Conservation (phyloP, 2,888 invertebrate species). For the Dioctria rufipes region DNA sequence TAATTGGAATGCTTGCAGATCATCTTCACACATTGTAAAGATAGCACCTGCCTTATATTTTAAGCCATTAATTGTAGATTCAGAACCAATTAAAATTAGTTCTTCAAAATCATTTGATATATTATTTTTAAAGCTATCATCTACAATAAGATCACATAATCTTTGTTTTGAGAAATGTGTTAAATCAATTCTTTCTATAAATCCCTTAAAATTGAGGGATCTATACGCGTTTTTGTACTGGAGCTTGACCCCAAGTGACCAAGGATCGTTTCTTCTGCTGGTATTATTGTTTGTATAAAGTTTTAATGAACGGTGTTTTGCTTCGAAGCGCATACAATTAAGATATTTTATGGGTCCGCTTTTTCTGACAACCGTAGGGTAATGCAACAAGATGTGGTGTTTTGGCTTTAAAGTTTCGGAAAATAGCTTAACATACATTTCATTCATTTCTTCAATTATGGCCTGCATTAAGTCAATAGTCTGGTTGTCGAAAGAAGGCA, state of each 20-base stretch:
- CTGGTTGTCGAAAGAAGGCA: not conserved
- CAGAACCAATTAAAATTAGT: not conserved
- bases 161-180: not conserved
- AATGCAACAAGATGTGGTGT: not conserved
- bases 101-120: slow-evolving; percentile 7
- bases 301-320: not conserved
- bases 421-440: not conserved
- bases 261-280: not conserved
- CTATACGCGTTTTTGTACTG: not conserved
- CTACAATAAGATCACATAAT: not conserved
- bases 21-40: not conserved
- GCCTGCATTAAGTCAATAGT: not conserved
- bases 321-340: slow-evolving; percentile 1
- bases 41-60: not conserved
- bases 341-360: slow-evolving; percentile 1
- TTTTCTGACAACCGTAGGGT: not conserved
- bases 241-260: not conserved
- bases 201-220: not conserved
- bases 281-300: slow-evolving; percentile 1
- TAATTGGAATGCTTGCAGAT: not conserved
- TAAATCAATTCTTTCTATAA: not conserved
- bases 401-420: slow-evolving; percentile 1
- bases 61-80: not conserved
- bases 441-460: slow-evolving; percentile 4
- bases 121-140: not conserved